Conservation (phyloP, 2,888 invertebrate species). For the Scotopteryx bipunctaria region DNA sequence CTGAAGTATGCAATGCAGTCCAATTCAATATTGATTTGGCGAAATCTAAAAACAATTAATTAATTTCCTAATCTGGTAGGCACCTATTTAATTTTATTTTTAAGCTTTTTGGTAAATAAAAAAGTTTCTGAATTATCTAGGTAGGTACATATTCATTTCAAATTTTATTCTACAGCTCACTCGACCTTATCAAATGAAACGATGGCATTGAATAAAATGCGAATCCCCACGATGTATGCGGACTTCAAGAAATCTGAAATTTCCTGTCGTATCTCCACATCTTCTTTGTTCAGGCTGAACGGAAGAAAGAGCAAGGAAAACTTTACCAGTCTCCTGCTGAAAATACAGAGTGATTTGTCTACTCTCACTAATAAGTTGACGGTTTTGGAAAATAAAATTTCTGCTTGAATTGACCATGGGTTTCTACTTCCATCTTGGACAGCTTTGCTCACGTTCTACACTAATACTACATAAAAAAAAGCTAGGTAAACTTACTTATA, state of each 20-base stretch:
- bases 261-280: conserved; percentile 58
- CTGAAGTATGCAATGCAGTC: too few species aligned
- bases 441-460: too few species aligned
- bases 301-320: conserved; percentile 65
- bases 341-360: conserved; percentile 70
- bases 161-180: conserved; percentile 41
- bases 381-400: conserved; percentile 63
- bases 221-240: conserved; percentile 28
- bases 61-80: too few species aligned
- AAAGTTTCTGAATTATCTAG: not conserved
- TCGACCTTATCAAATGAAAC: conserved; percentile 46
- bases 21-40: too few species aligned
- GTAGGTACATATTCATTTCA: too few species aligned
- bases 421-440: too few species aligned
- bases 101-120: too few species aligned
- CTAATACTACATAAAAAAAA: too few species aligned
- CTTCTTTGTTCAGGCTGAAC: conserved; percentile 60
- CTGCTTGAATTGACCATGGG: conserved; percentile 23
- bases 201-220: conserved; percentile 43
- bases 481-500: too few species aligned
- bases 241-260: conserved; percentile 60
- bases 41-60: too few species aligned
- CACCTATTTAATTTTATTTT: too few species aligned
- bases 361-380: conserved; percentile 64
- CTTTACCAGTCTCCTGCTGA: conserved; percentile 63